Percentiles rank a stretch among this genome's conserved stretches.
Evolutionary conservation across 2,797 vertebrate genomes (phyloP).

Genomic region (Poeciliopsis gracilis): DNA sequence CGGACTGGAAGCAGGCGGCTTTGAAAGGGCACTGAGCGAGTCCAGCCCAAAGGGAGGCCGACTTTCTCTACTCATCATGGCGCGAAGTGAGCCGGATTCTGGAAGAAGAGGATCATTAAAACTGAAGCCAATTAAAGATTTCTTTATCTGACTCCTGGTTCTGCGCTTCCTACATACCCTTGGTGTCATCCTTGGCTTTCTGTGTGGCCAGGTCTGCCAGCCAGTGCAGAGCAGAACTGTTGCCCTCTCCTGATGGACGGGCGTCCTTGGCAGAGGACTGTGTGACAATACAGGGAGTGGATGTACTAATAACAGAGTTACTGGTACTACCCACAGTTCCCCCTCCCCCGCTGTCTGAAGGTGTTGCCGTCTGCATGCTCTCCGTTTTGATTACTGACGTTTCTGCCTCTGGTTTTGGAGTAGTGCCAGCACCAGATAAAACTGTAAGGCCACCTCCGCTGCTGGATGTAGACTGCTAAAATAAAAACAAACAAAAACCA

Average conservation of each 20-base stretch:
- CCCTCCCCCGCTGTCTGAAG: constrained; percentile 69
- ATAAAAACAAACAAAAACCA: constrained; percentile 4
- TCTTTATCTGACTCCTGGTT: background rate
- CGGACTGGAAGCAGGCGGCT: constrained; percentile 89
- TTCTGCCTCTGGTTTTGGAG: constrained; percentile 76
- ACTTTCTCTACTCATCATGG: constrained; percentile 92
- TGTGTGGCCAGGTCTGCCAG: constrained; percentile 96
- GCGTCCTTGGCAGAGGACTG: constrained; percentile 76
- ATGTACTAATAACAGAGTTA: constrained; percentile 75
- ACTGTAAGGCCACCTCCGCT: constrained; percentile 54
- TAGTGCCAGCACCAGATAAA: constrained; percentile 56
- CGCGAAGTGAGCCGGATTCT: constrained; percentile 91
- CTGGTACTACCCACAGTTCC: constrained; percentile 66
- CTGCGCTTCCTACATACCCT: constrained; percentile 84
- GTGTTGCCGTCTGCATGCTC: constrained; percentile 52
- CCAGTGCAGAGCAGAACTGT: constrained; percentile 95
- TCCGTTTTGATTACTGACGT: constrained; percentile 72
- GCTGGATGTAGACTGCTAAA: constrained; percentile 75
- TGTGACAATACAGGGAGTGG: constrained; percentile 69
- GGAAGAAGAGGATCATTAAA: constrained; percentile 25
- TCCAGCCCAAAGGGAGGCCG: constrained; percentile 93
- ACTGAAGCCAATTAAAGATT: background rate
- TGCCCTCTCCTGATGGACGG: constrained; percentile 75
- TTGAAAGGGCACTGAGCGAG: constrained; percentile 88
- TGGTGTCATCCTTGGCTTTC: constrained; percentile 98